phyloP scores from a whole-genome alignment of 2,888 invertebrate genomes.

The Cerastis leucographa region DNA sequence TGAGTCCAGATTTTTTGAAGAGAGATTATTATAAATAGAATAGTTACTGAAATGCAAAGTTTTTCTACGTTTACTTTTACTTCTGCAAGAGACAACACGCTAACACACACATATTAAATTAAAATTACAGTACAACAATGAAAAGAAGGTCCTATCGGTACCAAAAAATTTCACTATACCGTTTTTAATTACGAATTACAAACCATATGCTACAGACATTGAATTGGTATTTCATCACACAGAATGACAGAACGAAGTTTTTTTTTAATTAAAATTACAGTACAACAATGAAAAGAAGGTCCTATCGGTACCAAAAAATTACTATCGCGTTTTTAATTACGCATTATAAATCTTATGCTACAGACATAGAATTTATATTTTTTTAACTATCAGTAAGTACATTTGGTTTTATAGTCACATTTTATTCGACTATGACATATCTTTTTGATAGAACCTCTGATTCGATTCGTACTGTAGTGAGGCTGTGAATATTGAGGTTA shows the following conservation, averaged over 20 bases:
- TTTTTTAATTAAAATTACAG: slow-evolving; percentile 10
- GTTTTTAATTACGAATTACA: background rate
- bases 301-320: background rate
- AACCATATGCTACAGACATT: slow-evolving; percentile 2
- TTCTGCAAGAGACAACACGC: slow-evolving; percentile 16
- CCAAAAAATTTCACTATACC: background rate
- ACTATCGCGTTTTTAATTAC: too few relatives aligned
- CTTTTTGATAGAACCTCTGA: slow-evolving; percentile 8
- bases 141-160: slow-evolving; percentile 4
- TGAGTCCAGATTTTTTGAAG: slow-evolving; percentile 31
- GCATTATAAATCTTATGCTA: slow-evolving; percentile 10
- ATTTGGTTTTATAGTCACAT: background rate
- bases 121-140: background rate
- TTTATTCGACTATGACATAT: background rate
- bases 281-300: slow-evolving; percentile 1
- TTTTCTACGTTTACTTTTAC: slow-evolving; percentile 56
- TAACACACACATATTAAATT: slow-evolving; percentile 36
- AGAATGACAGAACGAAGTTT: too few relatives aligned
- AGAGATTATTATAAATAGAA: slow-evolving; percentile 29
- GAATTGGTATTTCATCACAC: slow-evolving; percentile 14
- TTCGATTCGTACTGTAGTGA: slow-evolving; percentile 14
- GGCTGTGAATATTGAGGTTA: slow-evolving; percentile 43
- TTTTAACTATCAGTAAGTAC: background rate
- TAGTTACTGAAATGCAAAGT: slow-evolving; percentile 58
- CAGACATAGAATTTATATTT: slow-evolving; percentile 16